Percentiles rank a stretch among this genome's conserved stretches.
These are phyloP conservation scores for Melanophora roralis DNA, from an alignment of 2,888 invertebrate species.

Conservation along the genomic window DNA sequence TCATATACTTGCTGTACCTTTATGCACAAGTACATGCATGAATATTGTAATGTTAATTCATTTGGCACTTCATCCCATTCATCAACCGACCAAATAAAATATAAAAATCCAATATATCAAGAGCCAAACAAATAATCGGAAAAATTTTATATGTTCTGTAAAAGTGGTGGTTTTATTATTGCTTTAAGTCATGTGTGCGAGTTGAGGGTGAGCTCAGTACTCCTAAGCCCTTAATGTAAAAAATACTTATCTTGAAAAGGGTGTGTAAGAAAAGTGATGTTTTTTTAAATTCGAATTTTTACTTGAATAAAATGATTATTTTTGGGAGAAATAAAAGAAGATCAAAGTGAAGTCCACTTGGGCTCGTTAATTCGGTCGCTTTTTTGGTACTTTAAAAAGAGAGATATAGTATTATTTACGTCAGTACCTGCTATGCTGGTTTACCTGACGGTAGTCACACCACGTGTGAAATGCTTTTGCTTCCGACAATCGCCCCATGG, in stretches of 20 bases:
- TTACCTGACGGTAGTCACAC: no score
- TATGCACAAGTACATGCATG: no score
- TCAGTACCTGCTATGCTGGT: no score
- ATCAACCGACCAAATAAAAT: slow-evolving; percentile 6
- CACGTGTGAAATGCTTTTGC: no score
- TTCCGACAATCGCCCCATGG: no score
- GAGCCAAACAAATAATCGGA: background rate
- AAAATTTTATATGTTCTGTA: slow-evolving; percentile 53
- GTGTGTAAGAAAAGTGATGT: background rate
- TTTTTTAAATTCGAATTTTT: no score
- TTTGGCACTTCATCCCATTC: background rate
- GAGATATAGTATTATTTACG: no score
- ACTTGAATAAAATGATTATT: no score
- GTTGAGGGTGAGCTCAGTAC: slow-evolving; percentile 45
- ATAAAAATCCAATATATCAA: slow-evolving; percentile 47
- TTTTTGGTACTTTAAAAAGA: no score
- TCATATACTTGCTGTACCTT: slow-evolving; percentile 34
- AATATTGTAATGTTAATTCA: slow-evolving; percentile 24
- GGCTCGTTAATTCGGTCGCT: no score
- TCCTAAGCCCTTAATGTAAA: background rate
- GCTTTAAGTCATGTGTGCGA: slow-evolving; percentile 1
- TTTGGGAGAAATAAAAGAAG: no score
- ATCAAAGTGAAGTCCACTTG: no score
- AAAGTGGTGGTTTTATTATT: slow-evolving; percentile 57
- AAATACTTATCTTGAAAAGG: background rate